Evolutionary conservation across 2,113 vertebrate genomes (phyloP).

Genomic region (Craseonycteris thonglongyai): DNA sequence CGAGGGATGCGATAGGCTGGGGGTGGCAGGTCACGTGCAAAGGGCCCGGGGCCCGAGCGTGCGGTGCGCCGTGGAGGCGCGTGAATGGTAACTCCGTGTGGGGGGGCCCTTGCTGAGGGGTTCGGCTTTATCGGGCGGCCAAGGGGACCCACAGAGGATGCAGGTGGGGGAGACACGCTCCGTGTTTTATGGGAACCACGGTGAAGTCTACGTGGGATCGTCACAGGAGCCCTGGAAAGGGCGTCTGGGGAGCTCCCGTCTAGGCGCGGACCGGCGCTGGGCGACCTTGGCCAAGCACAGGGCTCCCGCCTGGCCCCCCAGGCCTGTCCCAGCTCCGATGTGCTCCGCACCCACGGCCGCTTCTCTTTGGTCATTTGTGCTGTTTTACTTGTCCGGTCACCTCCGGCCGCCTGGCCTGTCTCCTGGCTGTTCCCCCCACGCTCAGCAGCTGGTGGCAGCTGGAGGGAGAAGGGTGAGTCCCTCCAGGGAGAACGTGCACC

Average conservation of each 20-base stretch:
- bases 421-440: neutral
- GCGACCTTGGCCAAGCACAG: neutral
- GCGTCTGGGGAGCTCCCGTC: neutral
- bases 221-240: fast-evolving
- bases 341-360: fast-evolving
- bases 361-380: neutral
- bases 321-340: neutral
- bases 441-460: constrained; percentile 35
- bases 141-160: neutral
- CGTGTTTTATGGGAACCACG: neutral
- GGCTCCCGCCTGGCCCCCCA: too few relatives aligned
- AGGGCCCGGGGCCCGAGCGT: neutral
- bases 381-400: neutral
- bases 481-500: neutral
- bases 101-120: neutral
- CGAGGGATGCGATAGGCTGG: fast-evolving
- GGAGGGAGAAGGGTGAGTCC: neutral
- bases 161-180: neutral
- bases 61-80: neutral
- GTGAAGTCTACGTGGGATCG: fast-evolving
- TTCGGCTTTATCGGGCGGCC: neutral
- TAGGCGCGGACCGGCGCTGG: neutral
- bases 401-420: neutral
- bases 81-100: neutral
- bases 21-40: neutral